These are phyloP conservation scores for Marmota monax DNA, from an alignment of 2,113 vertebrate species.

Conservation along the genomic window DNA sequence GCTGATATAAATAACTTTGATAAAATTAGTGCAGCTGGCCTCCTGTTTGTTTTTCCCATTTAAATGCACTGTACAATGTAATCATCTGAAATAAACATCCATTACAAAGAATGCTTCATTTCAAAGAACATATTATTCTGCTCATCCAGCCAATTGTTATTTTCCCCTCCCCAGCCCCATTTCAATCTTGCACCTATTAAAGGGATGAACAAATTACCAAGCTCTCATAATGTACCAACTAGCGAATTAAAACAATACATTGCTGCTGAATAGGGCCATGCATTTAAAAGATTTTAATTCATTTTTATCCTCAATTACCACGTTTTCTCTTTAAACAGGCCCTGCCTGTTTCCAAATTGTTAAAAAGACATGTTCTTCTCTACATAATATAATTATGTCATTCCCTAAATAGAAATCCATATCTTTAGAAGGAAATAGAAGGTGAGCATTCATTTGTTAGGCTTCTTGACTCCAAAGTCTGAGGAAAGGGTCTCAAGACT, in stretches of 20 bases:
- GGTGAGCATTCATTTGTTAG: not conserved
- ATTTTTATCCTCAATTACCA: constrained; percentile 69
- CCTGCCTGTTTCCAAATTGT: constrained; percentile 53
- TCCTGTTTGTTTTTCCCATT: constrained; percentile 81
- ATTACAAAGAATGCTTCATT: constrained; percentile 77
- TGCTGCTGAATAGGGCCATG: constrained; percentile 59
- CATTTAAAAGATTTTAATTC: constrained; percentile 76
- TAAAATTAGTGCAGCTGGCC: constrained; percentile 81
- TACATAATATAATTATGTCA: not conserved
- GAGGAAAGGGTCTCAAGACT: not conserved
- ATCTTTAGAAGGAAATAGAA: constrained; percentile 56
- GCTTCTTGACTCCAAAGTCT: not conserved
- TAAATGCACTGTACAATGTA: constrained; percentile 71
- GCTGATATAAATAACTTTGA: constrained; percentile 83
- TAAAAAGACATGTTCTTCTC: constrained; percentile 27
- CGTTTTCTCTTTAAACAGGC: constrained; percentile 65
- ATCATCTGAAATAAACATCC: constrained; percentile 76
- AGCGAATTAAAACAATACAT: constrained; percentile 75
- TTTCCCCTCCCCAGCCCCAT: constrained; percentile 47
- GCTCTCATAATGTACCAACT: constrained; percentile 68
- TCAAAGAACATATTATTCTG: constrained; percentile 78
- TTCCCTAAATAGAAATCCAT: constrained; percentile 38
- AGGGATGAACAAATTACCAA: constrained; percentile 74
- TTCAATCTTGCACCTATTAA: constrained; percentile 77
- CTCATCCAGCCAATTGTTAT: constrained; percentile 71